Base-by-base conservation (phyloP, 2,113 vertebrate genomes). In the Chinchilla lanigera region DNA sequence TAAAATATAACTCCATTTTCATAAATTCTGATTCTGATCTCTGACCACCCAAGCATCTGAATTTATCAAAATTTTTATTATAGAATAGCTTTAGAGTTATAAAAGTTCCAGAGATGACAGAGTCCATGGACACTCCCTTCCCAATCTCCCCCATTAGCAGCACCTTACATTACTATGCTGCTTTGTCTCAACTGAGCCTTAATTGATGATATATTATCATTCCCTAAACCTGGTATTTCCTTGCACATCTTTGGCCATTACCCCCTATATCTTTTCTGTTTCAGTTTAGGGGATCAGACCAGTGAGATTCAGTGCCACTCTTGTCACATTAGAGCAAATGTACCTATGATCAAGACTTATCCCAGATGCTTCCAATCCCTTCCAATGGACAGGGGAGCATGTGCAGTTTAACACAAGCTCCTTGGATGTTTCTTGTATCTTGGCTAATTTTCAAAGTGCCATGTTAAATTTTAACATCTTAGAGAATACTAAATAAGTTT, bases 31-130 rank as follows among this genome's bases (percentile, higher is more conserved):
- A 33, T 50, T 87, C 33, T 52, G 60, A n/a, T 67, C 0, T 14
- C n/a, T 26, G 60, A 90, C 33, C 6, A 67, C 19, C 52, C 63
- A 97, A 61, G 24, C 12, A 75, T 56, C 28, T 56, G 13, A 9
- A 84, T 50, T 93, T 88, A 89, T 86, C 13, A 77, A 93, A 63
- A 95, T 82, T 67, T 71, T 77, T n/a, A 41, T 12, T 95, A 77
- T 81, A 85, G 22, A 75, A 33, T 54, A 54, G 13, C 82, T 81
- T 82, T 61, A 75, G 3, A 88, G 28, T 47, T 94, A 86, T 1
- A 73, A 35, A 61, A 85, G 5, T 52, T 94, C 19, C 24, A 71
- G 58, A 94, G 60, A 63, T 33, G 84, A 73, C 1, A 75, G 69
- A 47, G 4, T 33, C 0, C 11, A 1, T 83, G 11, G 38, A 75